Evolutionary conservation across 2,113 vertebrate genomes (phyloP).

Genomic region (Triplophysa rosa): DNA sequence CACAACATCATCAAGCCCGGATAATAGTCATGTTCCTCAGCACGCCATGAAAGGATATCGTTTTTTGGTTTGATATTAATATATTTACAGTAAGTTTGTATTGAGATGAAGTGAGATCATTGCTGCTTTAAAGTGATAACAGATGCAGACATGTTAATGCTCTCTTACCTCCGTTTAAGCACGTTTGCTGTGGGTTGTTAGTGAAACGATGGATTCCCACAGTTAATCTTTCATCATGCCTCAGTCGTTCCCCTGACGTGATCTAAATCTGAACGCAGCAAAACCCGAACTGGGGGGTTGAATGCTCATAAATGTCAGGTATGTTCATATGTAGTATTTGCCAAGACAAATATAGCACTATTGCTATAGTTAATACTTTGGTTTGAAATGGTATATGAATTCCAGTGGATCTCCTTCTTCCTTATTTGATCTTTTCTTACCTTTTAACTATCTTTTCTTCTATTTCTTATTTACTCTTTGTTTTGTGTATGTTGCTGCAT

Average conservation of each 20-base stretch:
- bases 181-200: neutral
- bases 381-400: too few species aligned
- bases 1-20: neutral
- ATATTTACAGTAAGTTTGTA: neutral
- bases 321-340: neutral
- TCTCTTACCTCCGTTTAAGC: neutral
- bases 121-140: slow-evolving; percentile 2
- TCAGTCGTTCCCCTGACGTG: neutral
- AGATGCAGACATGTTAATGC: slow-evolving; percentile 1
- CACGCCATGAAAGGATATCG: neutral
- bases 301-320: neutral
- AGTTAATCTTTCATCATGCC: slow-evolving; percentile 7
- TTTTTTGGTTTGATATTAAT: slow-evolving; percentile 14
- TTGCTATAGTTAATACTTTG: neutral
- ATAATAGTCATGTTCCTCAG: neutral
- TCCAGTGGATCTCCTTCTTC: too few species aligned
- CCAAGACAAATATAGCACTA: neutral
- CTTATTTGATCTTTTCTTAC: too few species aligned
- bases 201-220: neutral
- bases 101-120: neutral
- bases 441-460: too few species aligned
- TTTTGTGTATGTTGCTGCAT: too few species aligned
- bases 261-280: neutral
- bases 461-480: too few species aligned
- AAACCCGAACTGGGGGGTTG: too few species aligned